phyloP scores from a whole-genome alignment of 2,113 vertebrate species.

The Butorides virescens region DNA sequence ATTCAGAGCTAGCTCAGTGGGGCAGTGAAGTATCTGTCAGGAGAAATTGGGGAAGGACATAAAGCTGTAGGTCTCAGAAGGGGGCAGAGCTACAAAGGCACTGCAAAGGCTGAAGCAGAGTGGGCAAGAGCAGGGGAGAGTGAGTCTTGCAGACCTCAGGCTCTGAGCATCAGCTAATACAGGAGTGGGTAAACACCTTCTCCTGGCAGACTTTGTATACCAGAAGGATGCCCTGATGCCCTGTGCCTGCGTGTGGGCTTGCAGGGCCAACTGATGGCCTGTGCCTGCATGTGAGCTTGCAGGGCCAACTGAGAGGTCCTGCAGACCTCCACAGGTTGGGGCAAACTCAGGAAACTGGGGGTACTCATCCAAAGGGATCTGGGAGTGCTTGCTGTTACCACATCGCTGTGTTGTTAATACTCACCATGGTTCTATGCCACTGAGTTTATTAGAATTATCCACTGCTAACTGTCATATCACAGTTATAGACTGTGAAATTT shows the following conservation, averaged over 20 bases:
- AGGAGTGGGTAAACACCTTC: background rate
- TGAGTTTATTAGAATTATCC: background rate
- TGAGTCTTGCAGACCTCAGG: background rate
- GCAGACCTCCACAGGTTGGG: background rate
- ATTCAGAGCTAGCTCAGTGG: background rate
- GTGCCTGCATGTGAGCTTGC: rapidly evolving
- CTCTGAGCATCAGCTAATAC: background rate
- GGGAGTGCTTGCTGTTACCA: background rate
- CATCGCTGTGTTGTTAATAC: background rate
- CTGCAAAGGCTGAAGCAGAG: rapidly evolving
- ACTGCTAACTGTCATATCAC: background rate
- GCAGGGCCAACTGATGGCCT: background rate
- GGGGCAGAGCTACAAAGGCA: too few relatives aligned
- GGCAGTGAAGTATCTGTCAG: background rate
- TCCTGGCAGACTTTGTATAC: background rate
- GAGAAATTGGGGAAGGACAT: background rate
- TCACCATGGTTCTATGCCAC: background rate
- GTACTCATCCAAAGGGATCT: background rate
- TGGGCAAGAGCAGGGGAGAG: background rate
- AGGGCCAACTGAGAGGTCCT: background rate
- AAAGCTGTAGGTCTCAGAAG: background rate
- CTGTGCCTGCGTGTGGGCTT: rapidly evolving
- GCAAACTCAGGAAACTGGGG: background rate
- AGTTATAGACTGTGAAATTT: background rate
- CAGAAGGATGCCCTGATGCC: background rate